Evolutionary conservation across 2,797 vertebrate species (phyloP), one percentile per base, ranked within the genome.

Genomic region (Hylomyscus alleni): DNA sequence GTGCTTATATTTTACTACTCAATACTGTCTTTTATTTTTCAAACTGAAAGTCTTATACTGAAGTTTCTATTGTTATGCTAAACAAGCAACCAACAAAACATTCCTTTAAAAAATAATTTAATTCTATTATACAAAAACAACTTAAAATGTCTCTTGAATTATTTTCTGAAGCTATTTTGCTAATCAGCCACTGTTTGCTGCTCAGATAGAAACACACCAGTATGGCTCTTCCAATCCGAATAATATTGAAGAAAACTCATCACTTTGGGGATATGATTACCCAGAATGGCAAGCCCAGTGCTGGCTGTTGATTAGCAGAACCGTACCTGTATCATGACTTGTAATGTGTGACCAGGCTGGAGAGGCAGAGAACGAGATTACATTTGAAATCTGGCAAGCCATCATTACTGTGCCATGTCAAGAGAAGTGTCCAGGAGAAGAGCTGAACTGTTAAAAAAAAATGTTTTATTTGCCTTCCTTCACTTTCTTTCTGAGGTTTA

Each of bases 201-300:
- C 40, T 56, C 34, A 73, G 73, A 47, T 56, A 76, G 73, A 84
- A 84, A 90, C 72, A 60, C 26, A 89, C 58, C 52, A 34, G 17
- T 95, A 62, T 94, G 44, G 89, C 37, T 94, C 47, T 92, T 96
- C n/a, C 5, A 94, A 56, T 87, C 24, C 92, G 60, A 92, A 96
- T 44, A 92, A 52, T 56, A 96, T 17, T 52, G 26, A 88, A 87
- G 58, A 31, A 88, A 65, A n/a, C 93, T 93, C 81, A 90, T 85
- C 65, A 67, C 65, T 93, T 82, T 34, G 3, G n/a, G 8, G 1
- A 26, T 94, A n/a, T 81, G 56, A 89, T 96, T 91, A 96, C 75
- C 91, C 69, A 93, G 40, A 96, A 90, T 65, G 81, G 65, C 14
- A 85, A 76, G 9, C 50, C 90, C 58, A 20, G 17, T 72, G 26